Evolutionary conservation across 1,140 invertebrate genomes (phyloP).

Genomic region (Leptonema lineaticorne): DNA sequence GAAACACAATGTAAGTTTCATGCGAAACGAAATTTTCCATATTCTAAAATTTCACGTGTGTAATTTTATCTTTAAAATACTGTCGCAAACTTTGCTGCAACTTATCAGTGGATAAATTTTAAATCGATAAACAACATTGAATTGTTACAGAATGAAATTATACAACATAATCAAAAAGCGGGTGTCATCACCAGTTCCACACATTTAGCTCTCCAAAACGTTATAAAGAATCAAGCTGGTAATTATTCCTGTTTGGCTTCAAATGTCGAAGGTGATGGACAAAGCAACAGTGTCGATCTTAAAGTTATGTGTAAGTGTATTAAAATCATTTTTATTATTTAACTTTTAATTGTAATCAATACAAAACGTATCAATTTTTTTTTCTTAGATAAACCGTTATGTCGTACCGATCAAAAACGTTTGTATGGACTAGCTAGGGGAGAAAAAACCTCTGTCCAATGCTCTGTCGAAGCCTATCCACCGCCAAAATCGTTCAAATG

Average conservation of each 20-base stretch:
- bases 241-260: slow-evolving; percentile 85
- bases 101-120: too few relatives aligned
- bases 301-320: slow-evolving; percentile 86
- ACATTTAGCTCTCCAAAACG: slow-evolving; percentile 75
- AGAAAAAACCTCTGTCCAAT: slow-evolving; percentile 77
- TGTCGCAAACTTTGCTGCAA: too few relatives aligned
- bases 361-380: not conserved
- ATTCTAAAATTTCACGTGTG: too few relatives aligned
- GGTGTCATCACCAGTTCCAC: slow-evolving; percentile 83
- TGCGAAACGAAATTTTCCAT: too few relatives aligned
- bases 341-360: not conserved
- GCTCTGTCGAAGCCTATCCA: slow-evolving; percentile 84
- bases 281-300: slow-evolving; percentile 75
- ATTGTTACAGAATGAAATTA: slow-evolving; percentile 68
- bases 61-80: too few relatives aligned
- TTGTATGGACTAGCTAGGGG: slow-evolving; percentile 83
- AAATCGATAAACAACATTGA: too few relatives aligned
- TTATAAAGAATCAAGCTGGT: slow-evolving; percentile 77
- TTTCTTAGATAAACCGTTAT: slow-evolving; percentile 79
- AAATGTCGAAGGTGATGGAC: slow-evolving; percentile 85
- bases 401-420: slow-evolving; percentile 73
- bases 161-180: slow-evolving; percentile 77
- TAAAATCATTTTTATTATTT: not conserved
- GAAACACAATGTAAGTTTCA: slow-evolving; percentile 91
- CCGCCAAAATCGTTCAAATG: slow-evolving; percentile 82